Base-by-base conservation (phyloP, 1,140 invertebrate genomes). In the Drosophila pachea region DNA sequence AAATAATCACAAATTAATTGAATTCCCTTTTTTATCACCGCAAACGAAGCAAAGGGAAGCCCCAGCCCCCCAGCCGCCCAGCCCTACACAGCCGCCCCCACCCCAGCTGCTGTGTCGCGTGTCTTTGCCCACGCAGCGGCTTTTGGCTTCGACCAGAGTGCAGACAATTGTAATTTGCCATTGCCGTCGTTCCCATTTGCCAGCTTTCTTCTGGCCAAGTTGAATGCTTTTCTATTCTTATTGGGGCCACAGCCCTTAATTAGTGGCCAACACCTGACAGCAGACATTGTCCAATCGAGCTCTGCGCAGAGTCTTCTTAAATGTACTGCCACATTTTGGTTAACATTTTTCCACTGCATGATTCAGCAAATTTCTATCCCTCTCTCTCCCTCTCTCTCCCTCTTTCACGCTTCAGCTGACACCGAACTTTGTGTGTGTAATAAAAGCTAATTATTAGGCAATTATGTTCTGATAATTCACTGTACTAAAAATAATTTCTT, bases 1-100 rank as follows among this genome's bases (percentile, higher is more conserved):
- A 68, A 75, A 55, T 73, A 79, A 79, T 79, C 43, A 63, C 64
- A 62, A 76, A 60, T 79, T 81, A 79, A 76, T 75, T 71, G 60
- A 36, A 53, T 55, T 36, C 54, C 36, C 54, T 35, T 49, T 77
- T 69, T 36, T n/a, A n/a, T 49, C 38, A 32, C 36, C 52, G 53
- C 61, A 78, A 7, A n/a, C 42, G n/a, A 14, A 14, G 5, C 35
- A 33, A 48, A 0, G 9, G 3, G 7, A 50, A 9, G 8, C 38
- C 36, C 31, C 11, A 31, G n/a, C 52, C 9, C 16, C 45, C 8
- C 9, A 45, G 7, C n/a, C 9, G 11, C n/a, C n/a, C 40, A 47
- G n/a, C 32, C 12, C 9, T 2, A 6, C 6, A 7, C 7, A 22
- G 22, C 35, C 33, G 14, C 11, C n/a, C 48, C 47, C 22, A 22